Conservation (phyloP, 2,888 invertebrate genomes). For the Troides helena region DNA sequence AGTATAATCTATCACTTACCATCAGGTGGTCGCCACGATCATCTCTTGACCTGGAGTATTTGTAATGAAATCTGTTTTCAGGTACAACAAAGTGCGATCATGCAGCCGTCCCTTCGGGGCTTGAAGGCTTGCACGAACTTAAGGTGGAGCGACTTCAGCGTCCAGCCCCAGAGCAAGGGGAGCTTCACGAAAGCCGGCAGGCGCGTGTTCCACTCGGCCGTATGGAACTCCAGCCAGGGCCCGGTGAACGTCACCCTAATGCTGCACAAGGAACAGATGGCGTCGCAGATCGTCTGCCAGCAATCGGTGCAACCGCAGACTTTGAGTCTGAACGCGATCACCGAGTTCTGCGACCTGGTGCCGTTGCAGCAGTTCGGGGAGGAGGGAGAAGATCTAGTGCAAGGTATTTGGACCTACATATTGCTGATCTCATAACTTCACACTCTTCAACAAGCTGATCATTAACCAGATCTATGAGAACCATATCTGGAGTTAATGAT, state of each 20-base stretch:
- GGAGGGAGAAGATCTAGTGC: conserved; percentile 82
- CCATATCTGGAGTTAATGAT: too few relatives aligned
- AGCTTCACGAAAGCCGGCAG: conserved; percentile 82
- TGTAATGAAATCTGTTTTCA: conserved; percentile 37
- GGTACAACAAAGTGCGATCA: conserved; percentile 84
- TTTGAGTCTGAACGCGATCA: conserved; percentile 85
- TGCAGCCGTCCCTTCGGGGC: conserved; percentile 84
- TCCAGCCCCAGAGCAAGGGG: conserved; percentile 72
- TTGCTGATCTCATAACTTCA: not conserved
- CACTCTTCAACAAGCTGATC: too few relatives aligned
- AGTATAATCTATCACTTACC: too few relatives aligned
- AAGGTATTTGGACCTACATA: conserved; percentile 72
- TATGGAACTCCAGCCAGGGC: conserved; percentile 84
- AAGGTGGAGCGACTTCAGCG: conserved; percentile 86
- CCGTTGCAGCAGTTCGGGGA: conserved; percentile 84
- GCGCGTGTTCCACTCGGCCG: conserved; percentile 87
- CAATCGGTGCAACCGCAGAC: conserved; percentile 82
- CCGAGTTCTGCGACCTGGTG: conserved; percentile 90
- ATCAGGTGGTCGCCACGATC: too few relatives aligned
- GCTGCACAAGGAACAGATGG: conserved; percentile 82
- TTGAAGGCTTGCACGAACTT: conserved; percentile 87
- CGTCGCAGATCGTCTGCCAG: conserved; percentile 82
- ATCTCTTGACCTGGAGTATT: not conserved
- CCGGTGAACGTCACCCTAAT: conserved; percentile 85
- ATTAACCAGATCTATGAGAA: too few relatives aligned